Percentiles rank a stretch among this genome's conserved stretches.
Evolutionary conservation across 2,797 vertebrate genomes (phyloP).

Genomic region (Danio jaintianensis): DNA sequence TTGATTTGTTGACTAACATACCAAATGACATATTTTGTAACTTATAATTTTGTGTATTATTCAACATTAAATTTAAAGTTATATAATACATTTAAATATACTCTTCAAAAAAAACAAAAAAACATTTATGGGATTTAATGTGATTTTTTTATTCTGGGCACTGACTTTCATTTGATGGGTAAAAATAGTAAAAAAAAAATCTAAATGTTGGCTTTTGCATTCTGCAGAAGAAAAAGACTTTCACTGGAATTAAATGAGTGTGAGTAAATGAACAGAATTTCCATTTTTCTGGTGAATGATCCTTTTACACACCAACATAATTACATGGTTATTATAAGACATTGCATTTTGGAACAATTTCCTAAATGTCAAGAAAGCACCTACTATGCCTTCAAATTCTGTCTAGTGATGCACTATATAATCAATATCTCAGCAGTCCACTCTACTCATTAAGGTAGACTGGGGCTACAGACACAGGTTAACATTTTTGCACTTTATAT

Average conservation of each 20-base stretch:
- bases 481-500: conserved; percentile 29
- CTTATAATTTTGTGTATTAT: too few species aligned
- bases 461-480: neutral
- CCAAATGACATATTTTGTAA: too few species aligned
- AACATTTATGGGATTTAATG: neutral
- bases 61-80: too few species aligned
- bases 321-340: neutral
- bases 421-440: neutral
- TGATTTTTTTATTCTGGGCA: neutral
- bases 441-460: neutral
- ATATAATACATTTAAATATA: too few species aligned
- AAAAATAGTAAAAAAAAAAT: neutral
- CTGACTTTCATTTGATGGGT: neutral
- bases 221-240: neutral
- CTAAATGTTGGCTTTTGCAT: neutral
- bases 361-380: neutral
- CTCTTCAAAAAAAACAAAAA: too few species aligned
- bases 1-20: too few species aligned
- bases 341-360: neutral
- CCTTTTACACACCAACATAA: neutral
- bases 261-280: neutral
- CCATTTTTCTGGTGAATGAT: neutral
- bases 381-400: neutral
- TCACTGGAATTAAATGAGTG: neutral
- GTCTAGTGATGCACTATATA: neutral